Evolutionary conservation across 2,888 invertebrate species (phyloP).

Genomic region (Candidula unifasciata): DNA sequence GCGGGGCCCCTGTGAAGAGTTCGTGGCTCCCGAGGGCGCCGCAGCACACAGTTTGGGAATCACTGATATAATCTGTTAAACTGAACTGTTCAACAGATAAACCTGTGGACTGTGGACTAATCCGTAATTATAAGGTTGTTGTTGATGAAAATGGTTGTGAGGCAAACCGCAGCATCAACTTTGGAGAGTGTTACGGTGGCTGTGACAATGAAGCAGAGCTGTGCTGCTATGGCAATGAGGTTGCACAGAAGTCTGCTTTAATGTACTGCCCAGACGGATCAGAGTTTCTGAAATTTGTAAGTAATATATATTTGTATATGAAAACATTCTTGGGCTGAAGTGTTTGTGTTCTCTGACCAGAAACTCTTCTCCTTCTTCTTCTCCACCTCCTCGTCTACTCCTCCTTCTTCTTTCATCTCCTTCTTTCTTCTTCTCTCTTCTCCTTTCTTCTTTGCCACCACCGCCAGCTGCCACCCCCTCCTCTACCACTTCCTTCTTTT

Average conservation of each 20-base stretch:
- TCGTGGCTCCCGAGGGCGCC: too few species aligned
- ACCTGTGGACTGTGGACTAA: constrained; percentile 38
- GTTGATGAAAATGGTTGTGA: constrained; percentile 33
- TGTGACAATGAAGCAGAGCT: constrained; percentile 41
- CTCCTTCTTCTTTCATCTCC: background rate
- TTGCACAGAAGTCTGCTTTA: background rate
- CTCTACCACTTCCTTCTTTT: too few species aligned
- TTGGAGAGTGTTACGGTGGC: constrained; percentile 51
- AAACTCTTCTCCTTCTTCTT: background rate
- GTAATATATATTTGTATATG: background rate
- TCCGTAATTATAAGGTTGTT: constrained; percentile 30
- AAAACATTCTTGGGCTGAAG: too few species aligned
- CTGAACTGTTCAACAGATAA: constrained; percentile 1
- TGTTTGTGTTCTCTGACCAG: background rate
- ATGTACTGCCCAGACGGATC: constrained; percentile 37
- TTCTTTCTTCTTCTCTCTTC: background rate
- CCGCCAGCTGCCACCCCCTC: too few species aligned
- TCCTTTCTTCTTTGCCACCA: background rate
- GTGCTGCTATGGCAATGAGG: constrained; percentile 38
- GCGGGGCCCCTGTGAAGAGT: too few species aligned
- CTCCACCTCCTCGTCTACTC: background rate
- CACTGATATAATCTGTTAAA: too few species aligned
- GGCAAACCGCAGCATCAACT: constrained; percentile 27
- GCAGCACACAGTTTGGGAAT: too few species aligned
- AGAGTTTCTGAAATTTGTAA: constrained; percentile 15